Base-by-base conservation (phyloP, 2,797 vertebrate genomes). In the Apogon talboti region DNA sequence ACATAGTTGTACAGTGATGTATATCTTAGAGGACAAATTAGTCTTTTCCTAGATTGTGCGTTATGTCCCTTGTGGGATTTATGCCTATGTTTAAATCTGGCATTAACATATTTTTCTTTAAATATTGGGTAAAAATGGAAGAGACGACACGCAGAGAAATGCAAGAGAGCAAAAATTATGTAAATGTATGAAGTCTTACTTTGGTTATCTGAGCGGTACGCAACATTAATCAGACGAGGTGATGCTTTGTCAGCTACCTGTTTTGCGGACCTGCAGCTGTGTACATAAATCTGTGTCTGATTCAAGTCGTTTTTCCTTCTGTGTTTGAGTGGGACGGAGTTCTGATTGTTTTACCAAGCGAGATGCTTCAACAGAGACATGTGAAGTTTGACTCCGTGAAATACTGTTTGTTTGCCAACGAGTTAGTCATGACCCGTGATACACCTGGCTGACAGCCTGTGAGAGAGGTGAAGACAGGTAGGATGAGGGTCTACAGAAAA, bases 181-280 rank as follows among this genome's bases (percentile, higher is more conserved):
- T 38, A 41, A 15, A 10, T 44, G 41, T 2, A 13, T 10, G 11
- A 46, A 15, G 21, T 43, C 45, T 56, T 3, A 11, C 9, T 41
- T 68, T 35, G 30, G 28, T 50, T 41, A 41, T 19, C 33, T 41
- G 58, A 43, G 42, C 43, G 28, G 41, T 38, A 54, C 33, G 37
- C 53, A 47, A 2, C 48, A 53, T 74, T 55, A 58, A 63, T 75
- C 45, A 60, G 43, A 56, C 16, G 14, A 15, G 11, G 11, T 13
- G 50, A 75, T 51, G 56, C 53, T 75, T 54, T 44, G 58, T 62
- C 44, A 69, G 46, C 66, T 40, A n/a, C 15, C 45, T 14, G 56
- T 65, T 73, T 52, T 64, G 1, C 56, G 40, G 60, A 60, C 44
- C 50, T 37, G 7, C 69, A 56, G 63, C 51, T 73, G 57, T 56